These are phyloP conservation scores for Pegoplata infirma DNA, from an alignment of 2,888 invertebrate species.

Conservation along the genomic window DNA sequence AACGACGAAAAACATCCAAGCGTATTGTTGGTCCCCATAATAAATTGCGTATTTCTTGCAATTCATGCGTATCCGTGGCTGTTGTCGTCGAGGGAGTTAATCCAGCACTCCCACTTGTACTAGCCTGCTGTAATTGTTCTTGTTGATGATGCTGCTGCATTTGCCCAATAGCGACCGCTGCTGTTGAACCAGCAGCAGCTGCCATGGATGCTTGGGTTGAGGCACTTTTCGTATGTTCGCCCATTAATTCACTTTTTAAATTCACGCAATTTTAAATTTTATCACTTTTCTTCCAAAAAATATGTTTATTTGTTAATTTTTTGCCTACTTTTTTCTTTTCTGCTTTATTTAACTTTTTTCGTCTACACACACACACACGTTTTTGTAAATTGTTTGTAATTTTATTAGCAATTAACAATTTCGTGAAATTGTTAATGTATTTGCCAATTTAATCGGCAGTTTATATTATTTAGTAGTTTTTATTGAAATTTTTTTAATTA, in stretches of 20 bases:
- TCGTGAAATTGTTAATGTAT: conserved; percentile 19
- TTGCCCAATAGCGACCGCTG: conserved; percentile 64
- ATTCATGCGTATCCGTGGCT: conserved; percentile 80
- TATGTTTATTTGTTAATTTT: not conserved
- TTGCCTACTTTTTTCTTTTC: not conserved
- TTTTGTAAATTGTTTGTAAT: not conserved
- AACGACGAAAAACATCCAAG: conserved; percentile 92
- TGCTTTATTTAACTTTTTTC: conserved; percentile 2
- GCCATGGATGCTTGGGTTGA: conserved; percentile 64
- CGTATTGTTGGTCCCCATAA: conserved; percentile 92
- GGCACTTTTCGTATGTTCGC: conserved; percentile 70
- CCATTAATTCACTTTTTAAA: conserved; percentile 66
- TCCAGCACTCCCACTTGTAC: conserved; percentile 56
- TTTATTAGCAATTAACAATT: conserved; percentile 27
- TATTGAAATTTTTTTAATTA: not conserved
- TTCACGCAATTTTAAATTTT: conserved; percentile 1
- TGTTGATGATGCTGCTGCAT: conserved; percentile 68
- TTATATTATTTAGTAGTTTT: no score
- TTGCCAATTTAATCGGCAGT: conserved; percentile 47
- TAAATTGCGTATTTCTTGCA: conserved; percentile 86
- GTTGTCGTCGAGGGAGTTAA: conserved; percentile 63
- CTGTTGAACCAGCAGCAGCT: conserved; percentile 65
- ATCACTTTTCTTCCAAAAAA: not conserved
- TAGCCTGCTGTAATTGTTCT: conserved; percentile 56
- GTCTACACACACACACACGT: no score